Evolutionary conservation across 2,888 invertebrate species (phyloP).

Genomic region (Lasioglossum morio): DNA sequence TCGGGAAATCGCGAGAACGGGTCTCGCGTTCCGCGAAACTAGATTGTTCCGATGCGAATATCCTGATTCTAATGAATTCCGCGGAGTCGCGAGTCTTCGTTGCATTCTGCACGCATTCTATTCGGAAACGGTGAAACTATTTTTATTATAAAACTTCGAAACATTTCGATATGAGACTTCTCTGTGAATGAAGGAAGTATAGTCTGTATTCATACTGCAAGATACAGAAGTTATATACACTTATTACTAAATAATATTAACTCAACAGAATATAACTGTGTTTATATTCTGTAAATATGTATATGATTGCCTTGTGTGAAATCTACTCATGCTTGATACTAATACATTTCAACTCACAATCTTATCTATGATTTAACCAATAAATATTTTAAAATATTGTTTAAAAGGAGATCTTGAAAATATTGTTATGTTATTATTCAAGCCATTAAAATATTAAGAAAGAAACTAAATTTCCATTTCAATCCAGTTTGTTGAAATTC

Average conservation of each 20-base stretch:
- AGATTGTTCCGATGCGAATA: constrained; percentile 25
- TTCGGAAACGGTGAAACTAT: neutral
- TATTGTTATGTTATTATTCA: too few relatives aligned
- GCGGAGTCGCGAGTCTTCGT: constrained; percentile 1
- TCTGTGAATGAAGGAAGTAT: neutral
- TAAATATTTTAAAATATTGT: too few relatives aligned
- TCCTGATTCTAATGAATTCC: constrained; percentile 41
- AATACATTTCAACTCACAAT: neutral
- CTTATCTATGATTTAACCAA: too few relatives aligned
- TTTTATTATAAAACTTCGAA: neutral
- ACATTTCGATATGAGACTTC: neutral
- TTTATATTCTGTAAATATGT: neutral
- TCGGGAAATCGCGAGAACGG: constrained; percentile 9
- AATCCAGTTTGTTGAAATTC: too few relatives aligned
- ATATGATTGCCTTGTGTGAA: neutral
- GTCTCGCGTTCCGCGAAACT: constrained; percentile 12
- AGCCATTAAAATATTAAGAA: too few relatives aligned
- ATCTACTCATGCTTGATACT: neutral
- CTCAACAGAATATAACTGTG: neutral
- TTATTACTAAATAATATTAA: neutral
- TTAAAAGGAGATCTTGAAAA: too few relatives aligned
- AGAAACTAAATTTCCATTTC: too few relatives aligned
- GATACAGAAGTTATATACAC: neutral
- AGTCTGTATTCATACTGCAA: neutral
- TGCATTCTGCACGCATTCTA: neutral